phyloP scores from a whole-genome alignment of 2,888 invertebrate species.

The Sinhomidia bicolor region DNA sequence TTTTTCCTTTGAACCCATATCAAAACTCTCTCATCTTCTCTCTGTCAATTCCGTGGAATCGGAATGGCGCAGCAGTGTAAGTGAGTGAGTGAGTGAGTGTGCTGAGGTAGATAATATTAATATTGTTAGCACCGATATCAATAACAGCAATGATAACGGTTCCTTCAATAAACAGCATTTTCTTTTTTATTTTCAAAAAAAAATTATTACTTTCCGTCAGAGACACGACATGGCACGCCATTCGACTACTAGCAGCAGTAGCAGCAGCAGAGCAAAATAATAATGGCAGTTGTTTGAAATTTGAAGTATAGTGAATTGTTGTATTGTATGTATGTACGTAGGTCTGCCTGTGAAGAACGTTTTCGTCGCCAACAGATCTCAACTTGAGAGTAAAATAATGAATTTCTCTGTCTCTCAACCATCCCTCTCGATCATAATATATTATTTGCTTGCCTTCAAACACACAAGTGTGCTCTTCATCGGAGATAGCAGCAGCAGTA shows the following conservation, averaged over 20 bases:
- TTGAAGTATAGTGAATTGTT: too few species aligned
- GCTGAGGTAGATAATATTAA: too few species aligned
- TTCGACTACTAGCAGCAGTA: too few species aligned
- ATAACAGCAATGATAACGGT: background rate
- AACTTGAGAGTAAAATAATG: too few species aligned
- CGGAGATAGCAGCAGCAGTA: too few species aligned
- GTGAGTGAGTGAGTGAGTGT: too few species aligned
- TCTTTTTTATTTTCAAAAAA: too few species aligned
- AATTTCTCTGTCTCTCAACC: slow-evolving; percentile 17
- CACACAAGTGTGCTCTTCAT: background rate
- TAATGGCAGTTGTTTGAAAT: background rate
- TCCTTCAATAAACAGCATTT: background rate
- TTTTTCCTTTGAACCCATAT: background rate
- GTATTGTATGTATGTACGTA: too few species aligned
- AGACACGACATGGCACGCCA: too few species aligned
- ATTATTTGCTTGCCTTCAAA: background rate
- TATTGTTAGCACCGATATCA: background rate
- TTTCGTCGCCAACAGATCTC: background rate
- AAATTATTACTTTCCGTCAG: slow-evolving; percentile 6
- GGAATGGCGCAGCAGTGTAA: too few species aligned
- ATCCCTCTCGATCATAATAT: background rate
- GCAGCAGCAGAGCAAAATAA: background rate
- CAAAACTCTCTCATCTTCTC: background rate
- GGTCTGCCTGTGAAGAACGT: too few species aligned
- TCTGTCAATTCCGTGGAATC: too few species aligned